phyloP scores from a whole-genome alignment of 2,797 vertebrate genomes.

The Acropternis orthonyx region DNA sequence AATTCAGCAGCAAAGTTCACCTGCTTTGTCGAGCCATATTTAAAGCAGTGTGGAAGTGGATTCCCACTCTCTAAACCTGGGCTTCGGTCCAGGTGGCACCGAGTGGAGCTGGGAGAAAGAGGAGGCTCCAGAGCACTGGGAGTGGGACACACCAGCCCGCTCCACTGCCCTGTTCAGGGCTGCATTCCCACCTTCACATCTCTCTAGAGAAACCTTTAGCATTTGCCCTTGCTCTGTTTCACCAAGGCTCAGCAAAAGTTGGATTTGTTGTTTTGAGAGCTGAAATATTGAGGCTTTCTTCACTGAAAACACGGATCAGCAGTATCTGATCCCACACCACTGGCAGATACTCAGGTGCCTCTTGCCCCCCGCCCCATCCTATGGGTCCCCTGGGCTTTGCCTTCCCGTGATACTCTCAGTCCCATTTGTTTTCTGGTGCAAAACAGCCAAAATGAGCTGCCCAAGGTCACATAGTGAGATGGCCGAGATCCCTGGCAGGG shows the following conservation, averaged over 20 bases:
- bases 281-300: not conserved
- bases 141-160: not conserved
- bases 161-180: not conserved
- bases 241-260: not conserved
- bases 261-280: not conserved
- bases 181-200: not conserved
- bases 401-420: not conserved
- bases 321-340: not conserved
- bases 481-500: not conserved
- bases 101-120: not conserved
- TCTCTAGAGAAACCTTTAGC: not conserved
- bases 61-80: not conserved
- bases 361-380: too few species aligned
- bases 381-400: not conserved
- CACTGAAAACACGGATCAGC: not conserved
- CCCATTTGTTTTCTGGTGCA: not conserved
- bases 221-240: not conserved
- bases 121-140: not conserved
- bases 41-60: not conserved
- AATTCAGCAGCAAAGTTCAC: conserved; percentile 33
- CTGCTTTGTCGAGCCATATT: not conserved
- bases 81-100: not conserved
- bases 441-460: not conserved
- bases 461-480: not conserved
- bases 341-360: not conserved